These are phyloP conservation scores for Cardiocondyla obscurior DNA, from an alignment of 1,140 invertebrate genomes.

Conservation along the genomic window DNA sequence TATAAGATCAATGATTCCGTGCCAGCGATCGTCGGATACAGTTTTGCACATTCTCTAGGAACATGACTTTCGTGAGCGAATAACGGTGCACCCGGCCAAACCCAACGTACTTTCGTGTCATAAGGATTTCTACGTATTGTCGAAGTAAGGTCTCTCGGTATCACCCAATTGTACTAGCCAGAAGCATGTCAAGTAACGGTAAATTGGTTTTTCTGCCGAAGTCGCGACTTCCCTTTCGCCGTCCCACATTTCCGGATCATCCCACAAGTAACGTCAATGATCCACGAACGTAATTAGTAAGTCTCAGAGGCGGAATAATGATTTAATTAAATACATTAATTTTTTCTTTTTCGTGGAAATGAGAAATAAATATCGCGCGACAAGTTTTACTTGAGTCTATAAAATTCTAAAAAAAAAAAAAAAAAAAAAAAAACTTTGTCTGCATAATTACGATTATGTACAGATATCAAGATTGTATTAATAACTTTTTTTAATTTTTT, in stretches of 20 bases:
- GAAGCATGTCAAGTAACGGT: slow-evolving; percentile 67
- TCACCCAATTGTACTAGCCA: slow-evolving; percentile 44
- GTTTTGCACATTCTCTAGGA: not conserved
- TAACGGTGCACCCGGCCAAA: slow-evolving; percentile 38
- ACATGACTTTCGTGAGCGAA: not conserved
- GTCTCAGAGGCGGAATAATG: not conserved
- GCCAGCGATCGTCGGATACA: not conserved
- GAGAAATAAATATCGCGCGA: not conserved
- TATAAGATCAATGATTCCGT: not conserved
- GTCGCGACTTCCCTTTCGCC: slow-evolving; percentile 28
- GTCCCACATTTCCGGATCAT: slow-evolving; percentile 25
- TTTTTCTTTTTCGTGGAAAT: not conserved
- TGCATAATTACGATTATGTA: too few relatives aligned
- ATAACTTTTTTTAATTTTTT: too few relatives aligned
- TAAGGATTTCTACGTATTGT: slow-evolving; percentile 28
- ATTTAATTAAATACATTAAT: not conserved
- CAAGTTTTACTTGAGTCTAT: too few relatives aligned
- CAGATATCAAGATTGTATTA: too few relatives aligned
- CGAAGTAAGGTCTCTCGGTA: slow-evolving; percentile 5
- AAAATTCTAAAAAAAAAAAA: too few relatives aligned
- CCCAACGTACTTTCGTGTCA: not conserved
- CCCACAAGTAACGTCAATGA: slow-evolving; percentile 18
- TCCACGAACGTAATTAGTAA: not conserved
- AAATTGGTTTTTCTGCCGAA: slow-evolving; percentile 41
- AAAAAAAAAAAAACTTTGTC: too few relatives aligned